Conservation (phyloP, 2,797 vertebrate genomes). For the Ptychadena robeensis region DNA sequence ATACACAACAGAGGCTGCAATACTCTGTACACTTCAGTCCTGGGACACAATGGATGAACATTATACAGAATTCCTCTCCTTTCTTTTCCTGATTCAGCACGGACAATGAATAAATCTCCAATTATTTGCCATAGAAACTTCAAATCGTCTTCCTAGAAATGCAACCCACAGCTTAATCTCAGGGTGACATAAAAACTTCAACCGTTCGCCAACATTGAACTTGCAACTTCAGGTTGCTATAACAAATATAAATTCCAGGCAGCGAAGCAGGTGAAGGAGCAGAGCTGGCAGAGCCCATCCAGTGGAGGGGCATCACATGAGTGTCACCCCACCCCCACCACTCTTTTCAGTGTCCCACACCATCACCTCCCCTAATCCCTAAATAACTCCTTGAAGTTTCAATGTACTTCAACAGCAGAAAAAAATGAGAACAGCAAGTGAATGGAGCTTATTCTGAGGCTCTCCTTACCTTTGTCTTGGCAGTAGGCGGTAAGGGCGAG, state of each 20-base stretch:
- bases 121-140: not conserved
- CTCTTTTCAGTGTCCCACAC: slow-evolving; percentile 50
- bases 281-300: slow-evolving; percentile 12
- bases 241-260: not conserved
- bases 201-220: not conserved
- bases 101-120: not conserved
- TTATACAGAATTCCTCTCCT: not conserved
- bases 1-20: no score
- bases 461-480: slow-evolving; percentile 59
- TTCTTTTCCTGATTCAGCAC: not conserved
- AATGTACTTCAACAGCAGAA: slow-evolving; percentile 43
- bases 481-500: slow-evolving; percentile 41
- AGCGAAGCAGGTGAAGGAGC: slow-evolving; percentile 23
- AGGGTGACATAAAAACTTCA: not conserved
- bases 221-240: slow-evolving; percentile 5
- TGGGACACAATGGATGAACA: no score
- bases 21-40: no score
- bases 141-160: no score
- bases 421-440: slow-evolving; percentile 15
- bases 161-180: not conserved
- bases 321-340: slow-evolving; percentile 53
- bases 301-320: slow-evolving; percentile 49
- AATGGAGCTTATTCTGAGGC: slow-evolving; percentile 21
- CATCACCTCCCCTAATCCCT: slow-evolving; percentile 52
- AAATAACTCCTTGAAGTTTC: slow-evolving; percentile 52